Evolutionary conservation across 2,797 vertebrate genomes (phyloP).

Genomic region (Bradypodion pumilum): DNA sequence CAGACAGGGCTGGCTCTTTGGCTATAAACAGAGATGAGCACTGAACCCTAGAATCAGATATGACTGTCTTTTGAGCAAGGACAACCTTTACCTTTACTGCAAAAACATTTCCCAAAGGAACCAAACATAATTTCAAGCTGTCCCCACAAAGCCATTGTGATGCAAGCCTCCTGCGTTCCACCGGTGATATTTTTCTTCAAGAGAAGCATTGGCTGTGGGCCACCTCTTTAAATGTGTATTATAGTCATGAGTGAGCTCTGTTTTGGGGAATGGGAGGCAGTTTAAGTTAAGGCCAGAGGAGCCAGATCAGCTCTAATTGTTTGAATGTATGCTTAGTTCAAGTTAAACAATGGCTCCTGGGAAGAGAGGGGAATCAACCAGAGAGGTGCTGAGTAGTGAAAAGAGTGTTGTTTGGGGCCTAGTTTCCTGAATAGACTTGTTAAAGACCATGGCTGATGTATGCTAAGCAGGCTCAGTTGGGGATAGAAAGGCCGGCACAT

Average conservation of each 20-base stretch:
- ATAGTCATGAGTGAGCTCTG: conserved; percentile 78
- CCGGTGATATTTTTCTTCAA: conserved; percentile 33
- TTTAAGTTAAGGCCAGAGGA: conserved; percentile 76
- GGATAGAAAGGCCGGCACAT: conserved; percentile 82
- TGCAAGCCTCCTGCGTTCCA: conserved; percentile 10
- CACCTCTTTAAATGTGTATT: conserved; percentile 50
- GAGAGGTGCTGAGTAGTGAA: conserved; percentile 84
- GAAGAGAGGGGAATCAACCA: conserved; percentile 78
- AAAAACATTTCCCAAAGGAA: conserved; percentile 21
- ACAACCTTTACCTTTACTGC: background rate
- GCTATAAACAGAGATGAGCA: too few relatives aligned
- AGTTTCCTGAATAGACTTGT: conserved; percentile 93
- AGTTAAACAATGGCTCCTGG: conserved; percentile 81
- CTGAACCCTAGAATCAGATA: too few relatives aligned
- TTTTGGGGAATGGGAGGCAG: conserved; percentile 50
- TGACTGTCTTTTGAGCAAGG: too few relatives aligned
- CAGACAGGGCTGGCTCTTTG: too few relatives aligned
- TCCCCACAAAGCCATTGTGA: conserved; percentile 16
- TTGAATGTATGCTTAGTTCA: conserved; percentile 80
- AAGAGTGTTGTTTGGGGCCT: conserved; percentile 83
- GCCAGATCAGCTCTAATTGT: conserved; percentile 75
- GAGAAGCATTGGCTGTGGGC: conserved; percentile 20
- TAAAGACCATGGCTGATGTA: conserved; percentile 90
- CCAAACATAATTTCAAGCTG: background rate
- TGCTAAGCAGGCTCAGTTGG: conserved; percentile 83